Evolutionary conservation across 2,888 invertebrate genomes (phyloP), one percentile per base, ranked within the genome.

Genomic region (Drosophila flavopinicola): DNA sequence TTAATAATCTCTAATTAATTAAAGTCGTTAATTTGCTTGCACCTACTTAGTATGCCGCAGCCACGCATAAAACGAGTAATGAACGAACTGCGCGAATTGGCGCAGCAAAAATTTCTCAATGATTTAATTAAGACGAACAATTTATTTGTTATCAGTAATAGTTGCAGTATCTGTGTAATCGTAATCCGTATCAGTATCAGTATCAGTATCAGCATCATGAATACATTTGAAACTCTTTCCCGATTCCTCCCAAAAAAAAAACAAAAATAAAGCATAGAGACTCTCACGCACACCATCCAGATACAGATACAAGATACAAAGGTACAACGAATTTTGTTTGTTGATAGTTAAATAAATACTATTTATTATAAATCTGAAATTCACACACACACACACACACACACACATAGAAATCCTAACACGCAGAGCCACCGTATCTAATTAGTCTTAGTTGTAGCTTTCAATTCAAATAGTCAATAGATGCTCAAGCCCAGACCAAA

Each of bases 1-100:
- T 45, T 72, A 70, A 67, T 80, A 66, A 78, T 77, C 71, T 79
- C 71, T 75, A 83, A 83, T 73, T 75, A 83, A 87, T 75, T 75
- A 83, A 88, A 88, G 84, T 79, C 86, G 86, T 90, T 91, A 47
- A 75, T 90, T 91, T 91, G 91, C 91, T 91, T 91, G 91, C 91
- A 91, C 91, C 90, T 89, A 89, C 87, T 89, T 89, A 90, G 90
- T 91, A 91, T 91, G 91, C 91, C 91, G 91, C 91, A 91, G 91
- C 91, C 91, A 91, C 91, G 91, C 91, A 91, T 91, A 71, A 20
- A 80, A 88, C 47, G 53, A 66, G 64, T 73, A 68, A 59, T 41
- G 42, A 66, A n/a, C n/a, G n/a, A 67, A 61, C 41, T 39, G 52
- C 57, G 60, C 69, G 15, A 70, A 60, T 23, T 23, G 33, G 66